A percentile compares a stretch with the other conserved stretches of the same genome.
phyloP scores from a whole-genome alignment of 2,113 vertebrate genomes.

The Mus pahari region DNA sequence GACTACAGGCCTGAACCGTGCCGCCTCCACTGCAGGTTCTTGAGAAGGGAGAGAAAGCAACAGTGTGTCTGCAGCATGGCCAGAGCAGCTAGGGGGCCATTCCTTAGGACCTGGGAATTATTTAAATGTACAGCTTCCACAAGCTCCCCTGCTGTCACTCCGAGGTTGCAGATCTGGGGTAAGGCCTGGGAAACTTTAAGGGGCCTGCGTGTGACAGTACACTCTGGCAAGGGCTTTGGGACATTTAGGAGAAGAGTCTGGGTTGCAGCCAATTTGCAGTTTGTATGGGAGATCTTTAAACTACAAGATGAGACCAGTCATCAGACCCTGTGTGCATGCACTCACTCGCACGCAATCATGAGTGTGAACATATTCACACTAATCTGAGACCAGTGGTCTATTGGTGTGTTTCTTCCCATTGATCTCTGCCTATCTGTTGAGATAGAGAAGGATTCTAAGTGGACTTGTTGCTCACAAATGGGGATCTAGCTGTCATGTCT shows the following conservation, averaged over 20 bases:
- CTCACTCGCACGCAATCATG: too few relatives aligned
- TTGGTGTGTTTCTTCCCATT: not conserved
- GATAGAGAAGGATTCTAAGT: not conserved
- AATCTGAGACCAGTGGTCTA: not conserved
- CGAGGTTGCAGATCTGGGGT: not conserved
- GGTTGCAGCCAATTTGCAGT: not conserved
- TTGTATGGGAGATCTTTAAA: not conserved
- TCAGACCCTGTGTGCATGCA: not conserved
- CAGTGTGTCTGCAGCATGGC: not conserved
- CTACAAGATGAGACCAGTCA: not conserved
- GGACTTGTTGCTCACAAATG: not conserved
- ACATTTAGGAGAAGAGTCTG: not conserved
- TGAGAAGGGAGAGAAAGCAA: not conserved
- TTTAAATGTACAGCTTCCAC: not conserved
- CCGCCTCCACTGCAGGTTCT: not conserved
- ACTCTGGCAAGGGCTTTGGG: not conserved
- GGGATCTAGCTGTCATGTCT: not conserved
- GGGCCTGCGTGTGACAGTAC: not conserved
- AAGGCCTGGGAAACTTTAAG: not conserved
- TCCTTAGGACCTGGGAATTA: not conserved
- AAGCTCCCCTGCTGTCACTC: not conserved
- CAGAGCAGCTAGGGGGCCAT: not conserved
- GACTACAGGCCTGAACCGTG: too few relatives aligned
- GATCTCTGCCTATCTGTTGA: not conserved
- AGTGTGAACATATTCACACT: rapidly evolving